Evolutionary conservation across 1,140 invertebrate species (phyloP).

Genomic region (Atta texana): DNA sequence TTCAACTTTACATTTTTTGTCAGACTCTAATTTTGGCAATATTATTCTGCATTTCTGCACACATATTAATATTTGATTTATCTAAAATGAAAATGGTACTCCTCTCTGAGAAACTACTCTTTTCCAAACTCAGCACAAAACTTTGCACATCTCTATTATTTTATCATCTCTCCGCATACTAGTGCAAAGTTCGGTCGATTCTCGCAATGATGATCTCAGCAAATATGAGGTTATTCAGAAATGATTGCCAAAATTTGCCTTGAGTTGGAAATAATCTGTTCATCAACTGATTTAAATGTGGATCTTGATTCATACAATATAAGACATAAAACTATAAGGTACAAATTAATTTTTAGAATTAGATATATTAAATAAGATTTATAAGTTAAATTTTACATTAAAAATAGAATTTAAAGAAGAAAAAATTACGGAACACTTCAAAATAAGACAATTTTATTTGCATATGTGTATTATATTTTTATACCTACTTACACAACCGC

Average conservation of each 20-base stretch:
- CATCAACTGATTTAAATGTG: conserved; percentile 36
- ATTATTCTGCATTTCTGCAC: conserved; percentile 28
- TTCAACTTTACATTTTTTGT: neutral
- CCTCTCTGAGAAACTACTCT: conserved; percentile 14
- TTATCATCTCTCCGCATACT: conserved; percentile 48
- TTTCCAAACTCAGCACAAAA: conserved; percentile 62
- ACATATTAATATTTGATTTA: conserved; percentile 62
- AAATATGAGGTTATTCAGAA: conserved; percentile 38
- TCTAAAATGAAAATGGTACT: conserved; percentile 48
- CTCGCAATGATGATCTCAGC: conserved; percentile 48
- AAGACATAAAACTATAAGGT: neutral
- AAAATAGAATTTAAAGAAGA: neutral
- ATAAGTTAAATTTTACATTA: neutral
- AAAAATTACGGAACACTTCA: neutral
- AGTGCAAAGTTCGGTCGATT: conserved; percentile 37
- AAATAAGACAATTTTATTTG: neutral
- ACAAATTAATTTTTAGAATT: neutral
- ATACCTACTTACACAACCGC: neutral
- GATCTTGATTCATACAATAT: neutral
- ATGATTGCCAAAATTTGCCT: conserved; percentile 42
- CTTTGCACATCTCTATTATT: conserved; percentile 66
- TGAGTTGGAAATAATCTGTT: conserved; percentile 22
- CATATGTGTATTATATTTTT: neutral
- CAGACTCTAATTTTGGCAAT: neutral
- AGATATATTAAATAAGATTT: neutral